phyloP scores from a whole-genome alignment of 2,797 vertebrate species.

The Xenops minutus region DNA sequence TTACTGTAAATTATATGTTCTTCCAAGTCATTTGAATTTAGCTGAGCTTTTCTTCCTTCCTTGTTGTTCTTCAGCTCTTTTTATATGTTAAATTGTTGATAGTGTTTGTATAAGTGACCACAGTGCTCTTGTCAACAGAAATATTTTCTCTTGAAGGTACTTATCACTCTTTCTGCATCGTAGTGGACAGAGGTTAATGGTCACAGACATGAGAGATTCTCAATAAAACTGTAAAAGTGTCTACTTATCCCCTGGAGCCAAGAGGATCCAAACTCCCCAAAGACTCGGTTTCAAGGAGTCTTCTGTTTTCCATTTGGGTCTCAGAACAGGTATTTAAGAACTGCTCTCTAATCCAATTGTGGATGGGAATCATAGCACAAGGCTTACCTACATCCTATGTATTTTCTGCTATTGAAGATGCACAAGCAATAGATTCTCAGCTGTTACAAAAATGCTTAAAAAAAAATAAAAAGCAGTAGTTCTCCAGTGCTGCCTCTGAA shows the following conservation, averaged over 20 bases:
- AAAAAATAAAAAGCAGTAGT: neutral
- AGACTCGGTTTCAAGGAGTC: neutral
- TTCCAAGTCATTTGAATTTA: neutral
- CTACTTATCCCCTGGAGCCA: neutral
- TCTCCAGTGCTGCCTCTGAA: neutral
- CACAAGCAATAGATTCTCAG: neutral
- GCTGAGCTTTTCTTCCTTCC: neutral
- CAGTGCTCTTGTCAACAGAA: neutral
- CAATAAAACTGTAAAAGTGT: neutral
- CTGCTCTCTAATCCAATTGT: neutral
- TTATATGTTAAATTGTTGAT: neutral
- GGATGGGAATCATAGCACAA: neutral
- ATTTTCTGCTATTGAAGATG: neutral
- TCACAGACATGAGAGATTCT: neutral
- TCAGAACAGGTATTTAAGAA: neutral
- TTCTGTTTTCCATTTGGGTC: neutral
- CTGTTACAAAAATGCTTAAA: neutral
- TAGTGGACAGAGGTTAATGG: neutral
- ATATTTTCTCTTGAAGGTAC: neutral
- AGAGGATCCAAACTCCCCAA: neutral
- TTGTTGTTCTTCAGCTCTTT: neutral
- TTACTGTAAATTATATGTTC: neutral
- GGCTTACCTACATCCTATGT: neutral
- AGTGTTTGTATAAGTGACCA: neutral
- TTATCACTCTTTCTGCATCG: neutral